Evolutionary conservation across 2,888 invertebrate genomes (phyloP).

Genomic region (Actias luna): DNA sequence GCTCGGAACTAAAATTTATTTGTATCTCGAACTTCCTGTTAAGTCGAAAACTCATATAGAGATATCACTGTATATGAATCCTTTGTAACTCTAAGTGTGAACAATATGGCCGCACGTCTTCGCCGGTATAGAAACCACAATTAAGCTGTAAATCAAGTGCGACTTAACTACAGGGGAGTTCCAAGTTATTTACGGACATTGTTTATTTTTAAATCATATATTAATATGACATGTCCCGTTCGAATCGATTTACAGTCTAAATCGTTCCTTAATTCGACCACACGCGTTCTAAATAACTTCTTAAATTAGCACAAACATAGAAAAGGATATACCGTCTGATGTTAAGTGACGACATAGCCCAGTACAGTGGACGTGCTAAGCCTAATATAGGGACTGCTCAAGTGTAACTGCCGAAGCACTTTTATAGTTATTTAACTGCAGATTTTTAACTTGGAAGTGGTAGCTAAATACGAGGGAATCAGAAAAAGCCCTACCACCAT

Average conservation of each 20-base stretch:
- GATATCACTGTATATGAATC: neutral
- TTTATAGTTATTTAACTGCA: no score
- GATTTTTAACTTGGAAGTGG: no score
- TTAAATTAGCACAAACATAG: neutral
- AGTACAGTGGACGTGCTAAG: no score
- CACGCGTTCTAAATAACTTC: slow-evolving; percentile 23
- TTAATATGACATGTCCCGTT: slow-evolving; percentile 22
- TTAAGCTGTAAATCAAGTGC: slow-evolving; percentile 44
- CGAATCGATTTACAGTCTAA: slow-evolving; percentile 32
- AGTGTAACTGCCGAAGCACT: no score
- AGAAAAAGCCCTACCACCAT: no score
- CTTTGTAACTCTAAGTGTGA: neutral
- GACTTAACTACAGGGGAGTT: slow-evolving; percentile 30
- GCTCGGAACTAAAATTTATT: no score
- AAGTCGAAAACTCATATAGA: no score
- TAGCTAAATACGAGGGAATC: no score
- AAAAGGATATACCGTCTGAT: no score
- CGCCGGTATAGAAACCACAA: slow-evolving; percentile 35
- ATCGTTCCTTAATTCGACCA: slow-evolving; percentile 32
- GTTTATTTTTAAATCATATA: slow-evolving; percentile 44
- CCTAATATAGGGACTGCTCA: no score
- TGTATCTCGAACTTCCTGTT: no score
- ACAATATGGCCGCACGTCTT: slow-evolving; percentile 22
- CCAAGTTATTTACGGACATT: slow-evolving; percentile 30
- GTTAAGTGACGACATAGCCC: no score